Evolutionary conservation across 1,140 invertebrate species (phyloP), one percentile per base, ranked within the genome.

Genomic region (Papilio helenus): DNA sequence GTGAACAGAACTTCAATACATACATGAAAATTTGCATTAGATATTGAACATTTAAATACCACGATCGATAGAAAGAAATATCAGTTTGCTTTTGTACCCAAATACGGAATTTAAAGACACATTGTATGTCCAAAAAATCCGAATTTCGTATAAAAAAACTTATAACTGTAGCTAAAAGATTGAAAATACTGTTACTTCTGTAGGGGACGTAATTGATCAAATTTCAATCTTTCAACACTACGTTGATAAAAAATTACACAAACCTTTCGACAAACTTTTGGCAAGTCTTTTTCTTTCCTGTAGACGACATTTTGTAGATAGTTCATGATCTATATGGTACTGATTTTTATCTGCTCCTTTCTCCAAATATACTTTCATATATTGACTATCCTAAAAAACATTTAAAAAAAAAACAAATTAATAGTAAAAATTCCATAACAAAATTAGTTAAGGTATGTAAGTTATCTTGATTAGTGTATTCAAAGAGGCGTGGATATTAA

Each of bases 401-500:
- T 34, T n/a, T n/a, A n/a, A n/a, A n/a, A 68, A 34, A 16, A 0
- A 65, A 68, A 65, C 0, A 5, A 68, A 18, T 68, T 16, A 29
- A 68, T 34, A 16, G 12, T n/a, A 68, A 68, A 68, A 16, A 61
- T 3, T 61, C 9, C 9, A 26, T 12, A 61, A 20, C 4, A 61
- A 12, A 23, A 61, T 61, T 61, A 61, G 12, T 26, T 20, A 58
- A 58, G 8, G 23, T 23, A 68, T 34, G 58, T 29, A 68, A 29
- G 14, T 68, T 16, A 68, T 29, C 26, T 29, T 16, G 29, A 68
- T 68, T 29, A 68, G 26, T 29, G 61, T 68, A 16, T 4, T 29
- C 4, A 68, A 29, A 68, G 26, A 29, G 61, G 61, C 61, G 61
- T 68, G 61, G 14, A 68, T 68, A 61, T 61, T 61, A 29, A 68